These are phyloP conservation scores for Euschistus heros DNA, from an alignment of 1,140 invertebrate genomes.

Conservation along the genomic window DNA sequence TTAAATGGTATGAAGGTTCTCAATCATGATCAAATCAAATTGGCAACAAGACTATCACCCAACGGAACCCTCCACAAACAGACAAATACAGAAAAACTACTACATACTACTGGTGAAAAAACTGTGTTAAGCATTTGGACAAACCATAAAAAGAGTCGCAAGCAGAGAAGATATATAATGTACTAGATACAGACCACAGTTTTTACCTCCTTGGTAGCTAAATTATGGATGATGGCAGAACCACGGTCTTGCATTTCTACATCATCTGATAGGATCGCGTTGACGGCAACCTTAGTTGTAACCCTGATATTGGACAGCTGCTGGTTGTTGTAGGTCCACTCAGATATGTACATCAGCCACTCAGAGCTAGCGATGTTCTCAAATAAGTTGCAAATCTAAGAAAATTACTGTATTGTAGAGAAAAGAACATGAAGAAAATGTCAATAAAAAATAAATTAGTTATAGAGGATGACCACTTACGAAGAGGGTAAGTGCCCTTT, in stretches of 20 bases:
- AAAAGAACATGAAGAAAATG: too few species aligned
- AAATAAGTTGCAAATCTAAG: slow-evolving; percentile 80
- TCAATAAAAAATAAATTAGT: too few species aligned
- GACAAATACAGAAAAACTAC: slow-evolving; percentile 1
- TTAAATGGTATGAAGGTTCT: too few species aligned
- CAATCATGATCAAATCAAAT: too few species aligned
- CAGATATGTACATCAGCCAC: slow-evolving; percentile 86
- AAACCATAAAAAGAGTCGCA: too few species aligned
- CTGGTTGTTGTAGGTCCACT: slow-evolving; percentile 66
- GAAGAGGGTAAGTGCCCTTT: slow-evolving; percentile 66
- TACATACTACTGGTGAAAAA: slow-evolving; percentile 15
- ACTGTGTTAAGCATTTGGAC: too few species aligned
- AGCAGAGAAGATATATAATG: slow-evolving; percentile 19
- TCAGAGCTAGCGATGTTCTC: slow-evolving; percentile 80
- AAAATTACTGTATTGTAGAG: not conserved
- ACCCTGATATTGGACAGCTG: slow-evolving; percentile 78
- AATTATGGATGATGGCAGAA: slow-evolving; percentile 77
- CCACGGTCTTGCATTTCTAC: slow-evolving; percentile 64
- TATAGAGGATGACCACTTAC: slow-evolving; percentile 43
- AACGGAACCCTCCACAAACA: too few species aligned
- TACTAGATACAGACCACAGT: slow-evolving; percentile 70
- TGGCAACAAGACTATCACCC: too few species aligned
- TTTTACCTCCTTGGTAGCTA: slow-evolving; percentile 93
- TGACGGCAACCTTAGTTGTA: slow-evolving; percentile 82
- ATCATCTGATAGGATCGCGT: slow-evolving; percentile 65